These are phyloP conservation scores for Euplagia quadripunctaria DNA, from an alignment of 2,888 invertebrate genomes.

Conservation along the genomic window DNA sequence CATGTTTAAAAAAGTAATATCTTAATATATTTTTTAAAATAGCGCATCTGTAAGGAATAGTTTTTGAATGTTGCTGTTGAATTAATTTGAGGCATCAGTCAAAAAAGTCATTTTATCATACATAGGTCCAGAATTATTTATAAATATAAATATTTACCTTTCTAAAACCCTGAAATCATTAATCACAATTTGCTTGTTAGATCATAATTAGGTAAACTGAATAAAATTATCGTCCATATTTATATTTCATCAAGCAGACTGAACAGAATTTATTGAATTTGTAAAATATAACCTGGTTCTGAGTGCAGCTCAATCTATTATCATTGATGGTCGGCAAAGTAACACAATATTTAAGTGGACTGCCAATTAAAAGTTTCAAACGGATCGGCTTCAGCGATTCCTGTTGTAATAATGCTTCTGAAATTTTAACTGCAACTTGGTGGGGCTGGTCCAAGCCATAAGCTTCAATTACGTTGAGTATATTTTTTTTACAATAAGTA, in stretches of 20 bases:
- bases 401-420: constrained; percentile 72
- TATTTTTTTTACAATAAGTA: constrained; percentile 20
- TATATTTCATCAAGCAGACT: constrained; percentile 3
- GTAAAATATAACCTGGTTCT: constrained; percentile 25
- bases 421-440: constrained; percentile 74
- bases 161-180: not conserved
- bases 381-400: constrained; percentile 67
- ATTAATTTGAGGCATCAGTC: not conserved
- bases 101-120: not conserved
- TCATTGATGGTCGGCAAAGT: constrained; percentile 68
- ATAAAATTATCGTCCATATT: constrained; percentile 6
- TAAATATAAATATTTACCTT: not conserved
- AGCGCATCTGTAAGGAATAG: not conserved
- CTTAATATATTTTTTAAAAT: not conserved
- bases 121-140: not conserved
- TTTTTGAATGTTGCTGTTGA: not conserved
- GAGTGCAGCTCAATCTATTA: constrained; percentile 56
- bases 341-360: constrained; percentile 71
- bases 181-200: not conserved
- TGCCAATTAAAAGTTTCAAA: constrained; percentile 83
- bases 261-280: constrained; percentile 28
- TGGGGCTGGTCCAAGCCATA: constrained; percentile 46
- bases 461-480: constrained; percentile 33
- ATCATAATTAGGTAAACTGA: not conserved
- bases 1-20: too few species aligned